Conservation (phyloP, 2,113 vertebrate species). For the Sander vitreus region DNA sequence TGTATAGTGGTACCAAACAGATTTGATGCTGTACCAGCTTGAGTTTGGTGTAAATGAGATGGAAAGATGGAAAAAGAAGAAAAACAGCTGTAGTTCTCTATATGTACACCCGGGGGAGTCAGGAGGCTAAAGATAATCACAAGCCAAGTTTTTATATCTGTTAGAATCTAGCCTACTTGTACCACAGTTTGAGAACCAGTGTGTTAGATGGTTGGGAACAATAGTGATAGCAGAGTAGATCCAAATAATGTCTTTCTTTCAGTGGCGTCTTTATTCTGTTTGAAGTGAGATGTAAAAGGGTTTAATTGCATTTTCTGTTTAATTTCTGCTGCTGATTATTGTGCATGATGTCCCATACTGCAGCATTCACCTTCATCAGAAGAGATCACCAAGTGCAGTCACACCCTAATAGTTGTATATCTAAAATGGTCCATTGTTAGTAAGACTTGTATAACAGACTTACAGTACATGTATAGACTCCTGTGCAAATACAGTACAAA, state of each 20-base stretch:
- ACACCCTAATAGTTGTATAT: no score
- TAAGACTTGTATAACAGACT: no score
- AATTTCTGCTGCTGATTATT: not conserved
- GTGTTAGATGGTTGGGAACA: not conserved
- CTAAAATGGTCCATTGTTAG: no score
- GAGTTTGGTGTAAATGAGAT: not conserved
- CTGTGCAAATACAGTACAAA: no score
- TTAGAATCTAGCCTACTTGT: no score
- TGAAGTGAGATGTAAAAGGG: not conserved
- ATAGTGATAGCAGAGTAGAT: not conserved
- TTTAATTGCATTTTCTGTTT: not conserved
- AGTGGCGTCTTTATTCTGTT: not conserved
- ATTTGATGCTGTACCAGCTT: not conserved
- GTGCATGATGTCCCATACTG: no score
- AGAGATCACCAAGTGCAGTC: no score
- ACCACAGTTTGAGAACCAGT: no score
- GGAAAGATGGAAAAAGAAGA: not conserved
- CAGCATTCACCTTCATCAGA: not conserved
- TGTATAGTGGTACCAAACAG: not conserved
- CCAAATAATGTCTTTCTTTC: not conserved
- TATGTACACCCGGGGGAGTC: constrained; percentile 4
- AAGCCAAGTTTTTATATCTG: not conserved
- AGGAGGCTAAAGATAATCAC: not conserved
- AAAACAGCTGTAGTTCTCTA: not conserved
- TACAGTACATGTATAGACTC: no score